phyloP scores from a whole-genome alignment of 1,140 invertebrate genomes.

The Halictus rubicundus region DNA sequence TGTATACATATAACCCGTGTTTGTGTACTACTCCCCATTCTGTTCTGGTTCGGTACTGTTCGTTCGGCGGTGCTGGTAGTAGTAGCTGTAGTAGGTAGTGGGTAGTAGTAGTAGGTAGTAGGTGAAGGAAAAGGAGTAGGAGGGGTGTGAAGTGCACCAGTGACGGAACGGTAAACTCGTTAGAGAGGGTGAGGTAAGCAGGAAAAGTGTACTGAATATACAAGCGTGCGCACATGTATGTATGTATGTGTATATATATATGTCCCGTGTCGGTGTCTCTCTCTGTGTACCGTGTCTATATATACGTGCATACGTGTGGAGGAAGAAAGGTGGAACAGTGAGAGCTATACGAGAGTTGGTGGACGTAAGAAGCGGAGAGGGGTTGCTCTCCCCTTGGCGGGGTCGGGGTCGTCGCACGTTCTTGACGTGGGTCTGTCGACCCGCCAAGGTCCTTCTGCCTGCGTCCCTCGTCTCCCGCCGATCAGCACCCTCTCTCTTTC shows the following conservation, averaged over 20 bases:
- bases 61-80: constrained; percentile 41
- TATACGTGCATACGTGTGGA: too few relatives aligned
- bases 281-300: too few relatives aligned
- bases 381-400: constrained; percentile 57
- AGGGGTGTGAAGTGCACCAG: constrained; percentile 52
- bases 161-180: constrained; percentile 45
- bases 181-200: constrained; percentile 57
- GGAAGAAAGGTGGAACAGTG: constrained; percentile 32
- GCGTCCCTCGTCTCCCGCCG: constrained; percentile 22
- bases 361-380: constrained; percentile 35
- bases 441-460: constrained; percentile 73
- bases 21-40: constrained; percentile 45
- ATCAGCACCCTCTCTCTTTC: constrained; percentile 26
- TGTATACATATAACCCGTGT: constrained; percentile 44
- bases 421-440: constrained; percentile 77
- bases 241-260: too few relatives aligned
- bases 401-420: constrained; percentile 79
- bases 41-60: constrained; percentile 45
- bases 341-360: background rate
- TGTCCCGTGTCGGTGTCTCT: too few relatives aligned
- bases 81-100: constrained; percentile 19
- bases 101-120: constrained; percentile 17
- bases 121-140: constrained; percentile 16
- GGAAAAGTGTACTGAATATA: constrained; percentile 39
- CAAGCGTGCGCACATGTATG: too few relatives aligned